Evolutionary conservation across 2,113 vertebrate species (phyloP), one percentile per base, ranked within the genome.

Genomic region (Pluvianellus socialis): DNA sequence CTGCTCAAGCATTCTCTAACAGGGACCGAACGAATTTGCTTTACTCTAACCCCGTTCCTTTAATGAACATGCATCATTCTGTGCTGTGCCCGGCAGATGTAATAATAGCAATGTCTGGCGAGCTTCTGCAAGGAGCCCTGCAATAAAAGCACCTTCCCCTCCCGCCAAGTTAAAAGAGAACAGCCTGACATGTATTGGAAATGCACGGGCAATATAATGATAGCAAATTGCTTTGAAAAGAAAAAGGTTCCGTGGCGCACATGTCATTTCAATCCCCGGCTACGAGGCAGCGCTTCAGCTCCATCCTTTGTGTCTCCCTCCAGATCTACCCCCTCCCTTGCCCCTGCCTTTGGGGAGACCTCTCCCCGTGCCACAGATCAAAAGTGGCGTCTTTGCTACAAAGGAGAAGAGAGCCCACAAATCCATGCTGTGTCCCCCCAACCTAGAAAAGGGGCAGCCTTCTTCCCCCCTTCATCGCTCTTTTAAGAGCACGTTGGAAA

Each of bases 181-280:
- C 91, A 96, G 91, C 92, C 97, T 98, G 97, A 97, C 96, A 98
- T 79, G 90, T 84, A 97, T 98, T 97, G 94, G 92, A 96, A 98
- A 97, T 97, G 97, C 96, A 96, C 50, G n/a, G 96, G 96, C 95
- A 86, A 94, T 92, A 91, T 97, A 97, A 98, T 98, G 97, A 97
- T 94, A 97, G 97, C 95, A 98, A 98, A 98, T 98, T 97, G 94
- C 95, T 95, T 77, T 92, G 96, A 56, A 89, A 97, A 97, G 94
- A 85, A 96, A 97, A 96, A 97, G 97, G 95, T 95, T 97, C 88
- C 47, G 1, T 1, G 21, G 96, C 4, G 13, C 86, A 92, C 83
- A 73, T 97, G 96, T 97, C 94, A 96, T 97, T 96, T 96, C 96
- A 95, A 90, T 90, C 94, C 90, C 35, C 7, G 13, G 71, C 87